phyloP scores from a whole-genome alignment of 92 coral and sea anemone genomes.

The Meandrina meandrites region DNA sequence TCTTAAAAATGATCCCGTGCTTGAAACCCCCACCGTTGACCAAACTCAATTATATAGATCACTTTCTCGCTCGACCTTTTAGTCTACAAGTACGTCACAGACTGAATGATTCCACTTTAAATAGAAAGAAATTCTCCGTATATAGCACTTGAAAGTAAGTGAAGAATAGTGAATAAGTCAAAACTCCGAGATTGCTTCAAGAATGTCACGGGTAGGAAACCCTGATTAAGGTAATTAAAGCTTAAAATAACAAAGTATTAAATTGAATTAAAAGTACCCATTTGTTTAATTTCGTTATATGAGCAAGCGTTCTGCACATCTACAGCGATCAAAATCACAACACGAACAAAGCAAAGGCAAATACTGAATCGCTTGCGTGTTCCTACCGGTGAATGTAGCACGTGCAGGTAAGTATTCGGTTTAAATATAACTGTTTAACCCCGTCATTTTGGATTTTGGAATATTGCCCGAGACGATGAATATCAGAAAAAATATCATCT shows the following conservation, averaged over 20 bases:
- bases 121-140: not conserved
- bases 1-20: not conserved
- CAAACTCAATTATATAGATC: conserved; percentile 30
- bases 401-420: not conserved
- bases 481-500: not conserved
- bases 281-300: not conserved
- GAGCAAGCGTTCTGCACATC: not conserved
- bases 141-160: not conserved
- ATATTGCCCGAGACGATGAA: conserved; percentile 9
- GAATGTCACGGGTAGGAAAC: not conserved
- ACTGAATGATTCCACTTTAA: not conserved
- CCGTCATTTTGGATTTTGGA: conserved; percentile 26
- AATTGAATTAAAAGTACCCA: not conserved
- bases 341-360: not conserved
- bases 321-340: not conserved
- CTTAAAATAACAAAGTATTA: not conserved
- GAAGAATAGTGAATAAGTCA: not conserved
- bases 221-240: not conserved
- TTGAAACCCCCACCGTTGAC: not conserved
- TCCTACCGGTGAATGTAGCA: not conserved
- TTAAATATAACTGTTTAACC: conserved; percentile 7
- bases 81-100: not conserved
- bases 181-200: not conserved
- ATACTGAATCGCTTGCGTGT: not conserved
- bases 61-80: not conserved